Evolutionary conservation across 2,113 vertebrate species (phyloP).

Genomic region (Rana temporaria): DNA sequence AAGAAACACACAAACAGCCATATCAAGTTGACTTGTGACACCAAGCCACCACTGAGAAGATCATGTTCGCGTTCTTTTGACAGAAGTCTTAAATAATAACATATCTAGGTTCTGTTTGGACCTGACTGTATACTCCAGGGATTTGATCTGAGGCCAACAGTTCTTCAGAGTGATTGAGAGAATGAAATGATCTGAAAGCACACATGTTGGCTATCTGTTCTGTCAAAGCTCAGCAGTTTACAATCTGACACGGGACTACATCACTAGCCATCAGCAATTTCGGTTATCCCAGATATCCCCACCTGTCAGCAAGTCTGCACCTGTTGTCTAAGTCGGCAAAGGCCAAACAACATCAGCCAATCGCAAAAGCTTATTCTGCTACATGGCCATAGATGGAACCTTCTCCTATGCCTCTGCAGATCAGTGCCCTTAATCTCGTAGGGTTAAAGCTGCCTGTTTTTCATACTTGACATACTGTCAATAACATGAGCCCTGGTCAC

Average conservation of each 20-base stretch:
- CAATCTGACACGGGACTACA: slow-evolving; percentile 68
- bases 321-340: slow-evolving; percentile 74
- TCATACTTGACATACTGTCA: slow-evolving; percentile 33
- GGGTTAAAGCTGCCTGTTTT: slow-evolving; percentile 50
- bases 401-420: slow-evolving; percentile 52
- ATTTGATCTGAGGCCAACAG: slow-evolving; percentile 52
- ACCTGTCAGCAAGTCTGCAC: slow-evolving; percentile 78
- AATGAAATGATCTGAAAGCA: slow-evolving; percentile 74
- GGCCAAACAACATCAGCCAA: slow-evolving; percentile 67
- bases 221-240: slow-evolving; percentile 73
- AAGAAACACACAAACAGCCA: slow-evolving; percentile 39
- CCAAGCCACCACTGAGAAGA: slow-evolving; percentile 55
- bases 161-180: slow-evolving; percentile 57
- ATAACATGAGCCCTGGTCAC: slow-evolving; percentile 52
- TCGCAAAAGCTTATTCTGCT: slow-evolving; percentile 60
- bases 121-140: slow-evolving; percentile 58
- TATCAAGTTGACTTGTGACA: slow-evolving; percentile 53
- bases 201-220: slow-evolving; percentile 70
- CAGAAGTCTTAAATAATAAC: slow-evolving; percentile 54
- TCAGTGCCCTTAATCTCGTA: slow-evolving; percentile 54
- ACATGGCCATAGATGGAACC: slow-evolving; percentile 78
- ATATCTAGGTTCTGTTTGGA: slow-evolving; percentile 56
- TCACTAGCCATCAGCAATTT: slow-evolving; percentile 71
- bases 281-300: slow-evolving; percentile 74
- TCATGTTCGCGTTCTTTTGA: slow-evolving; percentile 58